Conservation (phyloP, 2,797 vertebrate genomes). For the Spinus olivaceus region DNA sequence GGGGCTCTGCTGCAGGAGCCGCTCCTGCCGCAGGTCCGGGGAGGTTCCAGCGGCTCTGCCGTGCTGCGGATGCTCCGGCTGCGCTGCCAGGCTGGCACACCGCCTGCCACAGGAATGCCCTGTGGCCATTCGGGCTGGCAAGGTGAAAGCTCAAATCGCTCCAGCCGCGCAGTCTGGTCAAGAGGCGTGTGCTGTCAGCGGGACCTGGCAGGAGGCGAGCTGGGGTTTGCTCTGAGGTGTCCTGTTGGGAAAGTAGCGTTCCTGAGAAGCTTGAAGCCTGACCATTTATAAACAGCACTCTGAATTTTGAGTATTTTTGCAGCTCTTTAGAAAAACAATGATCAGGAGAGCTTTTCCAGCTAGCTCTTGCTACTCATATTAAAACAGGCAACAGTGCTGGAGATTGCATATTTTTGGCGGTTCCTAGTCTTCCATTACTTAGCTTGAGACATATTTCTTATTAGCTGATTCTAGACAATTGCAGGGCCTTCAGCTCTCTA, state of each 20-base stretch:
- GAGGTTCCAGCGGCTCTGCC: neutral
- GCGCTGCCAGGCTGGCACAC: neutral
- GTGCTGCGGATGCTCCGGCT: accelerated
- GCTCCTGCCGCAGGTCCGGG: accelerated
- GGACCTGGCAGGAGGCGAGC: neutral
- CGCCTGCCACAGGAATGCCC: neutral
- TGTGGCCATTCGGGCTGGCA: accelerated
- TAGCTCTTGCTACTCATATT: neutral
- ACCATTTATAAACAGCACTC: neutral
- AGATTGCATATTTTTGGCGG: neutral
- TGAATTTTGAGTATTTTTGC: neutral
- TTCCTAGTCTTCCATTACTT: neutral
- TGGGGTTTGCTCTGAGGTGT: neutral
- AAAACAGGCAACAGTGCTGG: neutral
- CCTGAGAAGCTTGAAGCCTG: neutral
- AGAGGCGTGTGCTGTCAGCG: neutral
- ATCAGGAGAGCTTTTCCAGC: neutral
- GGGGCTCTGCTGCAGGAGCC: neutral
- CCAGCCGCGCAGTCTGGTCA: accelerated
- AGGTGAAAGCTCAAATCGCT: neutral
- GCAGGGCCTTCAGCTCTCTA: neutral
- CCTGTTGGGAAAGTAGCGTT: neutral
- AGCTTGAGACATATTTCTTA: neutral
- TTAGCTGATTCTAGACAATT: neutral
- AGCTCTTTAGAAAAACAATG: neutral